phyloP scores from a whole-genome alignment of 2,888 invertebrate species.

The Phania funesta region DNA sequence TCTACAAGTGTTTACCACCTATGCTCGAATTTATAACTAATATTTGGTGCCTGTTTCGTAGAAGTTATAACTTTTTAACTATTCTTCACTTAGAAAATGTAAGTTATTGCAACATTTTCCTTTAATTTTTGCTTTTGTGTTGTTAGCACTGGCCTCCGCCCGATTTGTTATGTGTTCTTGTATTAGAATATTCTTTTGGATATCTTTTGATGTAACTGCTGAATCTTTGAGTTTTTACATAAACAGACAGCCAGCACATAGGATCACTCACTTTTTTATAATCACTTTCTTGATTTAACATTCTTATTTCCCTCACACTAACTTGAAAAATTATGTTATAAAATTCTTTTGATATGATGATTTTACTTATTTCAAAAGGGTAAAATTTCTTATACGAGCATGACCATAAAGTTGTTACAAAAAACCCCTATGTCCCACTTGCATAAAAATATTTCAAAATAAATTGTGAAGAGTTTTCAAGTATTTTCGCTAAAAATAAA shows the following conservation, averaged over 20 bases:
- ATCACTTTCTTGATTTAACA: constrained; percentile 4
- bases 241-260: constrained; percentile 23
- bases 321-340: constrained; percentile 20
- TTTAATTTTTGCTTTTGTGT: background rate
- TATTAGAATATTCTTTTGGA: constrained; percentile 50
- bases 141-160: constrained; percentile 14
- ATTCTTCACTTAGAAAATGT: background rate
- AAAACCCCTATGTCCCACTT: constrained; percentile 18
- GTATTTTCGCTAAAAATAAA: constrained; percentile 39
- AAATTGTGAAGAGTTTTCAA: constrained; percentile 26
- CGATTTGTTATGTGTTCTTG: constrained; percentile 46
- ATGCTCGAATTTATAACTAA: no score
- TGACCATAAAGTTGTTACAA: background rate
- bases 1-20: no score
- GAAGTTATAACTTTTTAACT: background rate
- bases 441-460: constrained; percentile 39
- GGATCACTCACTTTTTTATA: background rate
- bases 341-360: constrained; percentile 52
- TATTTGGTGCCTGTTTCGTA: no score
- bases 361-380: constrained; percentile 2
- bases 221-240: constrained; percentile 16
- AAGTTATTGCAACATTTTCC: constrained; percentile 6
- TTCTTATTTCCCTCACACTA: background rate
- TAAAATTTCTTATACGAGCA: background rate
- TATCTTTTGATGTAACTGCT: constrained; percentile 35